Evolutionary conservation across 2,888 invertebrate genomes (phyloP).

Genomic region (Drosophila cracens): DNA sequence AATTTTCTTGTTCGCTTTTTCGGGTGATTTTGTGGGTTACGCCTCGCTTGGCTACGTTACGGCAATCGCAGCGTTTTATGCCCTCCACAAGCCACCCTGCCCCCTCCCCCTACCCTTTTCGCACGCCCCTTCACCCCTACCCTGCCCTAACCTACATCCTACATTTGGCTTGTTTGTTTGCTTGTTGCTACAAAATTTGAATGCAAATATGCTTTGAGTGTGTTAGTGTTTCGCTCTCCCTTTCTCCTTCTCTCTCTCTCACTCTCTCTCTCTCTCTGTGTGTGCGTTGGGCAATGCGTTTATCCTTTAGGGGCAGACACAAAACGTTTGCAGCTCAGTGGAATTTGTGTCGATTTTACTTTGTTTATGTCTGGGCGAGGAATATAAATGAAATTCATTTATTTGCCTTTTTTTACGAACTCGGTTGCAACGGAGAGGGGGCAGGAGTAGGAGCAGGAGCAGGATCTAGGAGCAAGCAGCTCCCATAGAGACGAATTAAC

Average conservation of each 20-base stretch:
- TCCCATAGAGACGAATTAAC: constrained; percentile 60
- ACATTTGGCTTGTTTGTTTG: constrained; percentile 63
- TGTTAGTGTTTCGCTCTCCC: constrained; percentile 45
- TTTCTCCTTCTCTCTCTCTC: not conserved
- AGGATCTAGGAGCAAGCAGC: not conserved
- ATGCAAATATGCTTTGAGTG: constrained; percentile 74
- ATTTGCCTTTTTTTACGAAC: constrained; percentile 59
- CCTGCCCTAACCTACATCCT: not conserved
- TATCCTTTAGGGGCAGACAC: constrained; percentile 61
- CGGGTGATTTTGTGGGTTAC: constrained; percentile 70
- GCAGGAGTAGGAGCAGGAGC: not conserved
- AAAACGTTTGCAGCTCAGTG: constrained; percentile 61
- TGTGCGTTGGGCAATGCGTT: constrained; percentile 60
- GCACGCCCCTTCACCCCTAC: too few relatives aligned
- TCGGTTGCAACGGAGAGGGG: constrained; percentile 4
- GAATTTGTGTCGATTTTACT: constrained; percentile 73
- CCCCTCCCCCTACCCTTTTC: not conserved
- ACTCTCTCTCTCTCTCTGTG: not conserved
- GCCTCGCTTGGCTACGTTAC: constrained; percentile 63
- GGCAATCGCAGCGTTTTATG: constrained; percentile 66
- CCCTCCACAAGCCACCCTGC: constrained; percentile 9
- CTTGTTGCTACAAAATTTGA: constrained; percentile 74
- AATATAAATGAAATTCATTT: constrained; percentile 73
- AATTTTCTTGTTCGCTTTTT: constrained; percentile 35
- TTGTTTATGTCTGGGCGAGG: constrained; percentile 65